Percentiles rank a stretch among this genome's conserved stretches.
Conservation (phyloP, 2,888 invertebrate species). For the Pterostichus madidus region DNA sequence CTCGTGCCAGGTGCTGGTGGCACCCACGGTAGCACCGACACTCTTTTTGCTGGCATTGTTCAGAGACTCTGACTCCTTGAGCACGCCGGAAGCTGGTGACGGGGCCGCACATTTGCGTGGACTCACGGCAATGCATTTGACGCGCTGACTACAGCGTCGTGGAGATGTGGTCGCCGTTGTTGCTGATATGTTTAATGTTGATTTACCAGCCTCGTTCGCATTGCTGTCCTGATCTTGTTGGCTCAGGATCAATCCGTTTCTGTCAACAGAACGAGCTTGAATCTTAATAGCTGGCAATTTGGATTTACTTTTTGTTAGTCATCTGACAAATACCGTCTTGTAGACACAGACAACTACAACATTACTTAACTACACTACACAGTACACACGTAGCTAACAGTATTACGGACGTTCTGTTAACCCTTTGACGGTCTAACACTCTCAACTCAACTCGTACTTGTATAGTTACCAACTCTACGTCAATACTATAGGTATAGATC, state of each 20-base stretch:
- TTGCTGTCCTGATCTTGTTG: slow-evolving; percentile 71
- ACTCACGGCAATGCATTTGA: slow-evolving; percentile 68
- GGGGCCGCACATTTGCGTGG: slow-evolving; percentile 67
- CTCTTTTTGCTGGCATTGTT: slow-evolving; percentile 42
- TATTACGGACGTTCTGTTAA: slow-evolving; percentile 57
- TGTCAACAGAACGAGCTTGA: slow-evolving; percentile 73
- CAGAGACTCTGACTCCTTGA: slow-evolving; percentile 55
- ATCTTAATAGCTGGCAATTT: slow-evolving; percentile 70
- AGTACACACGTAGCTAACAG: slow-evolving; percentile 6
- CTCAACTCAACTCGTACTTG: slow-evolving; percentile 26
- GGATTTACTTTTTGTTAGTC: slow-evolving; percentile 70
- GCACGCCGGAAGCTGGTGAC: slow-evolving; percentile 23
- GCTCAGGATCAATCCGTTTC: slow-evolving; percentile 71
- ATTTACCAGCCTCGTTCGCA: slow-evolving; percentile 50
- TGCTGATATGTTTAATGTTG: slow-evolving; percentile 42
- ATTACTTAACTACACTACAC: slow-evolving; percentile 26
- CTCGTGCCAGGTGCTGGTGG: slow-evolving; percentile 69
- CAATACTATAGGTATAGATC: slow-evolving; percentile 29
- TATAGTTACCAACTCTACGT: slow-evolving; percentile 50
- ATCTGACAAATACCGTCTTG: slow-evolving; percentile 71
- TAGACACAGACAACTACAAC: slow-evolving; percentile 70
- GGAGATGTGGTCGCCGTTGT: slow-evolving; percentile 67
- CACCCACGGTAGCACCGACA: slow-evolving; percentile 66
- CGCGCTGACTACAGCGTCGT: slow-evolving; percentile 72
- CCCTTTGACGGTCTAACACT: slow-evolving; percentile 62